phyloP scores from a whole-genome alignment of 2,888 invertebrate genomes.

The Sarcophaga subvicina region DNA sequence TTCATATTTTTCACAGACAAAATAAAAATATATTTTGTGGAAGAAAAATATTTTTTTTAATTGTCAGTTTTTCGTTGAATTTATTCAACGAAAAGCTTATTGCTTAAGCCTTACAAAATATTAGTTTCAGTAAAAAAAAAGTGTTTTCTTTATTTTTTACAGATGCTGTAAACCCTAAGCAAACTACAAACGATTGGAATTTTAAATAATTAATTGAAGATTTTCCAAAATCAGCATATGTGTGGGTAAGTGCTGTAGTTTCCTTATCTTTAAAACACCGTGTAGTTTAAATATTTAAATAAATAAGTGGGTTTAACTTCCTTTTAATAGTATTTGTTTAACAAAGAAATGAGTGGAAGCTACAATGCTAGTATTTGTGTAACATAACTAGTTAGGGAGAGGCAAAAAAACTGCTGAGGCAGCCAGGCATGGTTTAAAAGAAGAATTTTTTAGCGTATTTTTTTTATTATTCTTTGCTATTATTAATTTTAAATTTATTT shows the following conservation, averaged over 20 bases:
- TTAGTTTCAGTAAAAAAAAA: neutral
- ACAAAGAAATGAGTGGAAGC: neutral
- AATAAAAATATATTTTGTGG: constrained; percentile 47
- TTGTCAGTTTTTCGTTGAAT: neutral
- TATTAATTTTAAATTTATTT: too few relatives aligned
- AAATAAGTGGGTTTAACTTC: neutral
- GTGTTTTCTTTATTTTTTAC: constrained; percentile 5
- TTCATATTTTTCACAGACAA: neutral
- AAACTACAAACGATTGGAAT: constrained; percentile 26
- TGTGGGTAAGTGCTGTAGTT: neutral
- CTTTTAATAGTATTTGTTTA: constrained; percentile 14
- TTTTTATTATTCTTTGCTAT: too few relatives aligned
- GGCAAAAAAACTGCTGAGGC: neutral
- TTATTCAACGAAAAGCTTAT: too few relatives aligned
- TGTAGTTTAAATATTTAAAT: too few relatives aligned
- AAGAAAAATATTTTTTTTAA: constrained; percentile 36
- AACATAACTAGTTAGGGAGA: neutral
- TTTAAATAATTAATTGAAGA: constrained; percentile 53
- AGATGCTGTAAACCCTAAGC: constrained; percentile 18
- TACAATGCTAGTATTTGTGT: too few relatives aligned
- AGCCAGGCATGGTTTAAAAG: too few relatives aligned
- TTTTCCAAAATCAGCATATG: neutral
- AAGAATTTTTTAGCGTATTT: too few relatives aligned
- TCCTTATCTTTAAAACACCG: neutral
- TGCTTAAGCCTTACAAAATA: too few relatives aligned